Evolutionary conservation across 2,888 invertebrate species (phyloP).

Genomic region (Apotomis betuletana): DNA sequence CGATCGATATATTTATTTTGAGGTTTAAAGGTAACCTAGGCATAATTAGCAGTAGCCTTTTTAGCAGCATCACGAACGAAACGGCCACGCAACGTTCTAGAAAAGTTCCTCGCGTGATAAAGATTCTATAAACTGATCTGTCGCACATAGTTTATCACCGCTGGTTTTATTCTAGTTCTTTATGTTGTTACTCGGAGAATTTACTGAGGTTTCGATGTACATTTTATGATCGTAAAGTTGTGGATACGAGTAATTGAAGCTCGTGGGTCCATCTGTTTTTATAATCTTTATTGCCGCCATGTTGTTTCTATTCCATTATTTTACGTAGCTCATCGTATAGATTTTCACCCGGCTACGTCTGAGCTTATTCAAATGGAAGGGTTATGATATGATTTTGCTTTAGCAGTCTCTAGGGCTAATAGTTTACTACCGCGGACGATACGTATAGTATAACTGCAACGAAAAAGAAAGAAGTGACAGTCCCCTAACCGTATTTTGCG

Average conservation of each 20-base stretch:
- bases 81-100: conserved; percentile 25
- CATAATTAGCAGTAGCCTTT: conserved; percentile 14
- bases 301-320: not conserved
- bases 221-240: conserved; percentile 26
- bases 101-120: conserved; percentile 34
- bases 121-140: conserved; percentile 37
- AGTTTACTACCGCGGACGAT: too few species aligned
- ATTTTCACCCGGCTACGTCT: too few species aligned
- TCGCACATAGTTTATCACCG: conserved; percentile 30
- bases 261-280: conserved; percentile 15
- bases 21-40: conserved; percentile 9
- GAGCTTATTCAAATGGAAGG: too few species aligned
- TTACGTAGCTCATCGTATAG: not conserved
- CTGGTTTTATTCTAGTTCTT: conserved; percentile 22
- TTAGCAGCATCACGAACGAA: conserved; percentile 17
- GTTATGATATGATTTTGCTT: too few species aligned
- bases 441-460: too few species aligned
- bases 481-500: too few species aligned
- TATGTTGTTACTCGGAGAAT: conserved; percentile 12
- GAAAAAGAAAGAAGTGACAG: too few species aligned
- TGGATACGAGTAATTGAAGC: conserved; percentile 8
- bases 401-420: too few species aligned
- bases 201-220: conserved; percentile 24
- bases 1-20: not conserved
- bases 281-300: not conserved